A percentile compares a stretch with the other conserved stretches of the same genome.
phyloP scores from a whole-genome alignment of 2,113 vertebrate species.

The Argyrosomus japonicus region DNA sequence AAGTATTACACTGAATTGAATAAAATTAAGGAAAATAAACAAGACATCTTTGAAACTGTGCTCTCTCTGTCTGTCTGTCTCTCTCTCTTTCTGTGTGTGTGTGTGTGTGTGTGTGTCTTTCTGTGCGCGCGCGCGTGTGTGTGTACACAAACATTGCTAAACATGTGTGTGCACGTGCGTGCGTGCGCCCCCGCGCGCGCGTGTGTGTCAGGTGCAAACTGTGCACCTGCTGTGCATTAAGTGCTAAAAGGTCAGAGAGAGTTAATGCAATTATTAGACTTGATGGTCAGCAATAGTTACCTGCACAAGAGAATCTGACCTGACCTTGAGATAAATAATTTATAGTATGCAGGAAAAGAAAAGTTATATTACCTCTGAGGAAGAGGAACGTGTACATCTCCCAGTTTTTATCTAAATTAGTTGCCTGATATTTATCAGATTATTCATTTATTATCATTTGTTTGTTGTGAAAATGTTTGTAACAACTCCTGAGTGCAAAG shows the following conservation, averaged over 20 bases:
- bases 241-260: slow-evolving; percentile 1
- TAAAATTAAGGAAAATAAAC: neutral
- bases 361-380: neutral
- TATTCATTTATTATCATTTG: too few relatives aligned
- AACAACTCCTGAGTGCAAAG: neutral
- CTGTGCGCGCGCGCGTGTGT: too few relatives aligned
- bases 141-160: too few relatives aligned
- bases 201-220: neutral
- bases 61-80: too few relatives aligned
- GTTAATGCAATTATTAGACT: neutral
- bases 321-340: too few relatives aligned
- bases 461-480: too few relatives aligned
- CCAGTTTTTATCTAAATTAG: neutral
- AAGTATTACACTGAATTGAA: neutral
- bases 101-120: too few relatives aligned
- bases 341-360: neutral
- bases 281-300: neutral
- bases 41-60: neutral
- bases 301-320: neutral
- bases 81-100: too few relatives aligned
- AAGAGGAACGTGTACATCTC: neutral
- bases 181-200: too few relatives aligned
- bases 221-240: slow-evolving; percentile 3
- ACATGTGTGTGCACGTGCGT: too few relatives aligned
- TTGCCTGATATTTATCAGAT: too few relatives aligned